Percentiles rank a stretch among this genome's conserved stretches.
These are phyloP conservation scores for Diuraphis noxia DNA, from an alignment of 1,140 invertebrate species.

Conservation along the genomic window DNA sequence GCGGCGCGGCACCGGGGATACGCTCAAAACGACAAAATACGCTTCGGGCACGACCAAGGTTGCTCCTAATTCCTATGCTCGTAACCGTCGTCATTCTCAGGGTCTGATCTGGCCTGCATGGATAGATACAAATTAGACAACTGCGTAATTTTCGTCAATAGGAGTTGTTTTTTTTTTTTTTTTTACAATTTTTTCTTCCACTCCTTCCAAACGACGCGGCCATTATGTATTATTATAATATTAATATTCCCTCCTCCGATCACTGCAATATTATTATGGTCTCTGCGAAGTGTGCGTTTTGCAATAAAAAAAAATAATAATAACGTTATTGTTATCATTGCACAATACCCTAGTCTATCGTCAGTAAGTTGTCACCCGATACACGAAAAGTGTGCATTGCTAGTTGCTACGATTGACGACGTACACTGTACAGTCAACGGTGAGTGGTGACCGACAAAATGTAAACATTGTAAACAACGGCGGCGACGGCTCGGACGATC, in stretches of 20 bases:
- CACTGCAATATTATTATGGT: not conserved
- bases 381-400: not conserved
- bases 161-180: not conserved
- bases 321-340: not conserved
- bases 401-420: not conserved
- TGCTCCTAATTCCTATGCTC: not conserved
- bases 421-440: no score
- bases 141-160: conserved; percentile 44
- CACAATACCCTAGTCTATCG: conserved; percentile 4
- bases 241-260: not conserved
- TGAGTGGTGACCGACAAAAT: not conserved
- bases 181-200: not conserved
- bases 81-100: not conserved
- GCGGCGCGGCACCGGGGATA: not conserved
- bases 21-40: conserved; percentile 25
- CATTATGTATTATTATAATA: not conserved
- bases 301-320: not conserved
- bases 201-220: not conserved
- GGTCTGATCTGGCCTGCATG: not conserved
- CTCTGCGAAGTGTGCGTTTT: not conserved
- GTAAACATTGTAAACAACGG: not conserved
- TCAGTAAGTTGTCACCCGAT: conserved; percentile 3
- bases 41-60: conserved; percentile 42
- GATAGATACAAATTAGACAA: not conserved
- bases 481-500: not conserved